Evolutionary conservation across 2,888 invertebrate genomes (phyloP).

Genomic region (Melieria picta): DNA sequence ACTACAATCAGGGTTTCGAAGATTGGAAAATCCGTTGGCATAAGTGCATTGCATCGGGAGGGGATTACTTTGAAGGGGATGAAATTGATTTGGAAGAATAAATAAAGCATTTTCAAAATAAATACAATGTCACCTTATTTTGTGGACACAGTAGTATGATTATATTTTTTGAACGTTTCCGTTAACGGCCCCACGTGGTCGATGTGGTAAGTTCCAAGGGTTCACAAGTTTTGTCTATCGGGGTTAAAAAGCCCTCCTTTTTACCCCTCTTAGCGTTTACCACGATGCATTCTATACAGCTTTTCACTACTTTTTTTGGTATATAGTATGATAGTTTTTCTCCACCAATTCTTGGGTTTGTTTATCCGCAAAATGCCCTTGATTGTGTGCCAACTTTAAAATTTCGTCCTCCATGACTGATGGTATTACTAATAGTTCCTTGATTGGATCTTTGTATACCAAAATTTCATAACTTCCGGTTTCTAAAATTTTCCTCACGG

Average conservation of each 20-base stretch:
- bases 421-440: constrained; percentile 25
- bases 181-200: constrained; percentile 57
- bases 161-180: constrained; percentile 50
- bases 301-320: too few species aligned
- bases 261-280: constrained; percentile 50
- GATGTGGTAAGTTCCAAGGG: constrained; percentile 53
- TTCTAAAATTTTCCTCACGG: constrained; percentile 26
- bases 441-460: constrained; percentile 18
- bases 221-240: constrained; percentile 50
- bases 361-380: constrained; percentile 45
- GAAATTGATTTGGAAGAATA: too few species aligned
- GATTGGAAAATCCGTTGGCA: too few species aligned
- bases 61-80: too few species aligned
- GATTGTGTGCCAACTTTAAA: constrained; percentile 13
- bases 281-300: constrained; percentile 24
- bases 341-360: constrained; percentile 47
- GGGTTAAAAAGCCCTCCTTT: constrained; percentile 52
- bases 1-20: too few species aligned
- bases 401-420: constrained; percentile 23
- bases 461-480: constrained; percentile 25
- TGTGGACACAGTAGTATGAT: too few species aligned
- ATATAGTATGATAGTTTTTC: constrained; percentile 51
- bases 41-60: too few species aligned
- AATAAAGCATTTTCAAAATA: too few species aligned
- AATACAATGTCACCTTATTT: too few species aligned